Evolutionary conservation across 2,888 invertebrate genomes (phyloP).

Genomic region (Tigriopus californicus): DNA sequence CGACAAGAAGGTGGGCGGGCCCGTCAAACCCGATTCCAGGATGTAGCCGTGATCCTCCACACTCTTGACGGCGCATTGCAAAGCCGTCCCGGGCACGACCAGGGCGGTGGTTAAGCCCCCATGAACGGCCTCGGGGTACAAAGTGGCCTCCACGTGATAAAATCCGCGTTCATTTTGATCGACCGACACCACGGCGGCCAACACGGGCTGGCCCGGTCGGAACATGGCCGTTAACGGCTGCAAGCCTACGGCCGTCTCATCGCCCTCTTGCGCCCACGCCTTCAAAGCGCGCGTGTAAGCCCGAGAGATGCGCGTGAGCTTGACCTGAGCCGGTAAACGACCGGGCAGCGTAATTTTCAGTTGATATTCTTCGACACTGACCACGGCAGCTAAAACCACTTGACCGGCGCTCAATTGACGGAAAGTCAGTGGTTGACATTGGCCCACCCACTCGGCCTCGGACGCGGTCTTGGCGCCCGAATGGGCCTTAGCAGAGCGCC

Average conservation of each 20-base stretch:
- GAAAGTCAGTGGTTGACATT: background rate
- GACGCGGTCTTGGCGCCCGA: no score
- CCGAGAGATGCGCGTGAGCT: background rate
- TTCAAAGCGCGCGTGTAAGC: background rate
- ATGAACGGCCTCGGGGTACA: background rate
- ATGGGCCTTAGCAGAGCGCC: no score
- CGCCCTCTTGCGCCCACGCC: background rate
- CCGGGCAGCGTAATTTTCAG: slow-evolving; percentile 5
- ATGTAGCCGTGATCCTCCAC: slow-evolving; percentile 10
- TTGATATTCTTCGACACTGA: background rate
- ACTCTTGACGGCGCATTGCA: background rate
- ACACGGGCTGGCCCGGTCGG: background rate
- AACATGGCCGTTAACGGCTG: slow-evolving; percentile 3
- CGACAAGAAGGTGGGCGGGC: background rate
- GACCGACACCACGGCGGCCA: background rate
- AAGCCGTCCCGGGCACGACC: no score
- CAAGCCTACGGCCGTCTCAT: background rate
- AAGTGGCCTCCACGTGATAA: background rate
- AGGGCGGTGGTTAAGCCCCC: background rate
- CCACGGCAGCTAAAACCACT: background rate
- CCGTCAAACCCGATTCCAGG: background rate
- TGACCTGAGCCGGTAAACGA: background rate
- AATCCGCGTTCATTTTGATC: background rate
- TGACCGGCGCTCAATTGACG: background rate
- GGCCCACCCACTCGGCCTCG: no score